phyloP scores from a whole-genome alignment of 2,888 invertebrate species.

The Ophion ellenae region DNA sequence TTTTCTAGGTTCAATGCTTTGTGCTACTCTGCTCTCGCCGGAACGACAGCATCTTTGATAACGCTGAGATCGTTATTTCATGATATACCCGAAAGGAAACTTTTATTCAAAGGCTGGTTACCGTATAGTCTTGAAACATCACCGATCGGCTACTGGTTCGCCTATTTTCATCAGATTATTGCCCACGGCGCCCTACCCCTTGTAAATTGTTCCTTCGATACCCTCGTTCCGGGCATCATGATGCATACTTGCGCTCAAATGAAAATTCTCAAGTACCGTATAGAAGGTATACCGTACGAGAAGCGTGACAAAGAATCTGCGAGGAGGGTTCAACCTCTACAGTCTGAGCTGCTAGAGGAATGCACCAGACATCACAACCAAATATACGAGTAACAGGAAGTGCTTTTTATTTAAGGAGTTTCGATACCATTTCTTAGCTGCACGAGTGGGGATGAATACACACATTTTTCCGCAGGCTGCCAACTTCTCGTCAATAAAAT shows the following conservation, averaged over 20 bases:
- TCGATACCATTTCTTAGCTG: too few species aligned
- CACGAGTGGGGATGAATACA: too few species aligned
- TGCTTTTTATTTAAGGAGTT: neutral
- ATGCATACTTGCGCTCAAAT: constrained; percentile 73
- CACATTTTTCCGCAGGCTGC: too few species aligned
- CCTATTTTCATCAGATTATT: constrained; percentile 65
- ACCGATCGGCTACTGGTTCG: constrained; percentile 45
- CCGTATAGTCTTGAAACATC: constrained; percentile 65
- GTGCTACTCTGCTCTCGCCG: constrained; percentile 47
- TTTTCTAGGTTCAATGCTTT: constrained; percentile 48
- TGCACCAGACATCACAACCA: constrained; percentile 63
- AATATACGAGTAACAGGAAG: constrained; percentile 57
- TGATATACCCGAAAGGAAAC: constrained; percentile 43
- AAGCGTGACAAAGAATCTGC: neutral
- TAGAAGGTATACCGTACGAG: constrained; percentile 48
- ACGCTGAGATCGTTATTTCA: constrained; percentile 59
- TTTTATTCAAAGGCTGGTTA: constrained; percentile 69
- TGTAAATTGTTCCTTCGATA: constrained; percentile 74
- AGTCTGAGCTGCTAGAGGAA: constrained; percentile 48
- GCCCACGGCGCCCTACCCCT: constrained; percentile 50
- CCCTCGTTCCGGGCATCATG: constrained; percentile 72
- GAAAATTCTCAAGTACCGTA: constrained; percentile 75
- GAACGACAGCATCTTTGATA: constrained; percentile 39
- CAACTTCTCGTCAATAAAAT: too few species aligned
- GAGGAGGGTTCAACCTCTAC: neutral